phyloP scores from a whole-genome alignment of 2,888 invertebrate genomes.

The Nomada hirtipes region DNA sequence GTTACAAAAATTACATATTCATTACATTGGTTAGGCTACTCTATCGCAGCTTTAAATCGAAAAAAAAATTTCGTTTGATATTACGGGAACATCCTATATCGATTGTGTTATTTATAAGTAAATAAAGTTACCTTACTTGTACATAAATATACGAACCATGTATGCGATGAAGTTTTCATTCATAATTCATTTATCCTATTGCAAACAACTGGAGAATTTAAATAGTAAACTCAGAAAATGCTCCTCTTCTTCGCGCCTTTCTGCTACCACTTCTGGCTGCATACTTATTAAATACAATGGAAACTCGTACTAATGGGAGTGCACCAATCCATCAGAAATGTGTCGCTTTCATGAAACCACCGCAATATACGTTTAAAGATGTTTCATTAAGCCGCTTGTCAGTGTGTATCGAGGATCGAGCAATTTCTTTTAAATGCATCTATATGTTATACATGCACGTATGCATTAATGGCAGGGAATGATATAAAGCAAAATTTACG shows the following conservation, averaged over 20 bases:
- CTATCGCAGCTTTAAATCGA: neutral
- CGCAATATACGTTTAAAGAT: neutral
- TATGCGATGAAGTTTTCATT: neutral
- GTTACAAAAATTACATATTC: neutral
- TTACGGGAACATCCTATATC: neutral
- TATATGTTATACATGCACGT: neutral
- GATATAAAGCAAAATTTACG: slow-evolving; percentile 90
- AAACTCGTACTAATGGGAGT: neutral
- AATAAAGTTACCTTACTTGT: neutral
- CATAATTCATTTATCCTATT: neutral
- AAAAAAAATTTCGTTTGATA: neutral
- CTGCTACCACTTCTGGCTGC: neutral
- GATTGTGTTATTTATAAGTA: neutral
- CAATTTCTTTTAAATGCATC: slow-evolving; percentile 17
- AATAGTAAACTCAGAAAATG: neutral
- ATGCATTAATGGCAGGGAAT: slow-evolving; percentile 84
- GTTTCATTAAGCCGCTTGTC: slow-evolving; percentile 10
- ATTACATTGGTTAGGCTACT: neutral
- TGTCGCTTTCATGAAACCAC: slow-evolving; percentile 35
- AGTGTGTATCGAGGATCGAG: neutral
- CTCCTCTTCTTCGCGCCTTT: slow-evolving; percentile 3
- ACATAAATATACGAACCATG: neutral
- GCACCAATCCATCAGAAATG: slow-evolving; percentile 11
- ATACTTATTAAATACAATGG: neutral
- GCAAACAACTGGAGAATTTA: neutral